phyloP scores from a whole-genome alignment of 53 echinoderm and acorn worm genomes.

The Crossaster papposus region DNA sequence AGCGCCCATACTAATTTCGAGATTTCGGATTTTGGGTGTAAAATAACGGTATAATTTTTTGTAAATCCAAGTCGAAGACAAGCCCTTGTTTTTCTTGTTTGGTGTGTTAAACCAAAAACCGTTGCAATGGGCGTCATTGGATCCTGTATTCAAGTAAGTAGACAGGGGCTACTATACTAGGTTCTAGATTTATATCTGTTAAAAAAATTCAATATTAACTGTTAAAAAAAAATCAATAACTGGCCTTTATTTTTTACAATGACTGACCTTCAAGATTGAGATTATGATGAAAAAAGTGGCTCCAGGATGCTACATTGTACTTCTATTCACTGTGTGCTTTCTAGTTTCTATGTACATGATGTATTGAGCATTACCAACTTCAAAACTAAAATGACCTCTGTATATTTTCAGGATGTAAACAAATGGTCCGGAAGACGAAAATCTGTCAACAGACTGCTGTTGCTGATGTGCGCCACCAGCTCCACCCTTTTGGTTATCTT shows the following conservation, averaged over 20 bases:
- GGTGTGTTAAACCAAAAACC: not conserved
- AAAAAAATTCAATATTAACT: too few relatives aligned
- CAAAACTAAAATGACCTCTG: not conserved
- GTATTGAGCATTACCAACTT: not conserved
- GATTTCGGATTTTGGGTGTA: not conserved
- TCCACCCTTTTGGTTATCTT: constrained; percentile 26
- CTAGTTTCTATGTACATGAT: too few relatives aligned
- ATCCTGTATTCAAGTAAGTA: constrained; percentile 3
- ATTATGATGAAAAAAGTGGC: too few relatives aligned
- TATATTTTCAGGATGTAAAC: not conserved
- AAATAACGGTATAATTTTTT: not conserved
- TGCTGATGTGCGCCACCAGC: constrained; percentile 27
- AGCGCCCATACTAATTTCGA: constrained; percentile 38
- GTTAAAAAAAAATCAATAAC: too few relatives aligned
- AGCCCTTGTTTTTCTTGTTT: not conserved
- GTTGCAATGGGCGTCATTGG: not conserved
- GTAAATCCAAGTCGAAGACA: not conserved
- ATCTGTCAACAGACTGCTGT: constrained; percentile 20
- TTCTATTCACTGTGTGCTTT: too few relatives aligned
- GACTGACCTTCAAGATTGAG: too few relatives aligned
- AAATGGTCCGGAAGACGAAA: constrained; percentile 12
- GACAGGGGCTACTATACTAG: too few relatives aligned
- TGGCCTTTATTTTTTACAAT: too few relatives aligned
- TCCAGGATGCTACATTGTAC: too few relatives aligned
- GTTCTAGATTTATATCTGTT: too few relatives aligned